Evolutionary conservation across 1,140 invertebrate genomes (phyloP).

Genomic region (Neodiprion fabricii): DNA sequence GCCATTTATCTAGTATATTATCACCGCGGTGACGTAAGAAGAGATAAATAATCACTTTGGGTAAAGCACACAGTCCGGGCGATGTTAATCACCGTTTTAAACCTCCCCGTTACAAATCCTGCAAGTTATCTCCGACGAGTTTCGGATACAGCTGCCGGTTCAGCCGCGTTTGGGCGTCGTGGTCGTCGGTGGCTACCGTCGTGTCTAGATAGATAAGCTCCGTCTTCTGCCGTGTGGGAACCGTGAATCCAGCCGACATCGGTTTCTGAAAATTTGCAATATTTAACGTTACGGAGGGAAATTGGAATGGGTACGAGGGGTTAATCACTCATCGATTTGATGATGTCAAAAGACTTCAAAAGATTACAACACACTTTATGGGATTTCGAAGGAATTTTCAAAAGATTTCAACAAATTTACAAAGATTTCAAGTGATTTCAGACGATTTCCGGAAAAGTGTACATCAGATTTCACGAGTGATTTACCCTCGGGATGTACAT

Average conservation of each 20-base stretch:
- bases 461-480: background rate
- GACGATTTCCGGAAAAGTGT: background rate
- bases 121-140: constrained; percentile 10
- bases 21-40: too few relatives aligned
- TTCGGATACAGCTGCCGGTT: constrained; percentile 49
- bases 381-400: constrained; percentile 10
- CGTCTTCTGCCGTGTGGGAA: constrained; percentile 36
- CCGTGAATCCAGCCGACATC: constrained; percentile 24
- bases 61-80: too few relatives aligned
- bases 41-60: too few relatives aligned
- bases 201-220: constrained; percentile 53
- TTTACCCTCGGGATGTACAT: too few relatives aligned
- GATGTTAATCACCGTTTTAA: too few relatives aligned
- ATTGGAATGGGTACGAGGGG: too few relatives aligned
- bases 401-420: background rate
- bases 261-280: background rate
- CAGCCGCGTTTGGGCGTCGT: constrained; percentile 33
- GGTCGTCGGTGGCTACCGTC: constrained; percentile 36
- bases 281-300: too few relatives aligned
- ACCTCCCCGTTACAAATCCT: too few relatives aligned
- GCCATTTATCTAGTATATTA: too few relatives aligned
- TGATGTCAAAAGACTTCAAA: too few relatives aligned
- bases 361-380: background rate
- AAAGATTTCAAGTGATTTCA: too few relatives aligned
- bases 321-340: too few relatives aligned